These are phyloP conservation scores for Drosophila nigritarsus DNA, from an alignment of 2,888 invertebrate species.

Conservation along the genomic window DNA sequence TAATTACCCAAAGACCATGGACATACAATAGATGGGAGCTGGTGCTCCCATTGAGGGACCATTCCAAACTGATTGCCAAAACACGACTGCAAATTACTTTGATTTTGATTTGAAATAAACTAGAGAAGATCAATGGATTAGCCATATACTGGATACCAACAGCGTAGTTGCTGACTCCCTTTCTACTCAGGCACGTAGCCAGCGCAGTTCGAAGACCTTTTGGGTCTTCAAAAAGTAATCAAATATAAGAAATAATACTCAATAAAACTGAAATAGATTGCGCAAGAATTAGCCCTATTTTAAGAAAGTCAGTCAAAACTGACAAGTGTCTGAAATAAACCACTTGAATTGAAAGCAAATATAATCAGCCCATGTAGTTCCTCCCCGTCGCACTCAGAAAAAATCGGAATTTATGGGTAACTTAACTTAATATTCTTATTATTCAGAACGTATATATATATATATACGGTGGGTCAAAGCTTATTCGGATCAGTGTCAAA, in stretches of 20 bases:
- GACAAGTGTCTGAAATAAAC: neutral
- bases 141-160: neutral
- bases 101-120: neutral
- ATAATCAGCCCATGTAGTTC: neutral
- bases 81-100: neutral
- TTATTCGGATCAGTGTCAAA: too few relatives aligned
- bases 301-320: neutral
- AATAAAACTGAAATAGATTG: neutral
- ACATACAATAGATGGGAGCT: neutral
- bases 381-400: neutral
- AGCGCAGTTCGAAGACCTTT: too few relatives aligned
- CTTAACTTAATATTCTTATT: too few relatives aligned
- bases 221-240: too few relatives aligned
- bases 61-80: slow-evolving; percentile 7
- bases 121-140: neutral
- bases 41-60: slow-evolving; percentile 1
- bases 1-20: slow-evolving; percentile 39
- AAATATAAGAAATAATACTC: neutral
- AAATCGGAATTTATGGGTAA: neutral
- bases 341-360: neutral
- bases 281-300: too few relatives aligned
- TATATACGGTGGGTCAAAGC: too few relatives aligned
- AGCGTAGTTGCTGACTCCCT: neutral
- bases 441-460: too few relatives aligned
- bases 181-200: too few relatives aligned